A percentile compares a stretch with the other conserved stretches of the same genome.
Conservation (phyloP, 2,113 vertebrate genomes). For the Oxyura jamaicensis region DNA sequence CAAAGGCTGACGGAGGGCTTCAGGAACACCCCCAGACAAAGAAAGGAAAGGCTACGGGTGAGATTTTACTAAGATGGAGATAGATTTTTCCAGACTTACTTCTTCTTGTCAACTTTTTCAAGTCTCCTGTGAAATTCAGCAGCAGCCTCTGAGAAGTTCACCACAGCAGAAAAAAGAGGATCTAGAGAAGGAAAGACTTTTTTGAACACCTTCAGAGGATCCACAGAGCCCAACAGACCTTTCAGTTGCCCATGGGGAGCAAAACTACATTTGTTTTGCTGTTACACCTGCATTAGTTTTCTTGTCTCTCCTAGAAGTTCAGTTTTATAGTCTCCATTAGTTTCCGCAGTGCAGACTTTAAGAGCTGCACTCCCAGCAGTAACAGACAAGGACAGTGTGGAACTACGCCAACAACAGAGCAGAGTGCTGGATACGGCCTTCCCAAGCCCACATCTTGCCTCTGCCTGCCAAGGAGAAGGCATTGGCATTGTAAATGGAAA, state of each 20-base stretch:
- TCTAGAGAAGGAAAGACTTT: constrained; percentile 72
- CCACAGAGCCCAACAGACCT: not conserved
- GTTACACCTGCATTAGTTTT: not conserved
- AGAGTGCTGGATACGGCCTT: not conserved
- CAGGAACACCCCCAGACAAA: not conserved
- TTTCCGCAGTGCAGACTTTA: not conserved
- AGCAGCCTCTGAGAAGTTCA: constrained; percentile 87
- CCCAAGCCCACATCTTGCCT: not conserved
- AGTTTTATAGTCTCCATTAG: not conserved
- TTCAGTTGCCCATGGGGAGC: not conserved
- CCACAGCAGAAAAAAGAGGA: constrained; percentile 87
- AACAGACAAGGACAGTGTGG: not conserved
- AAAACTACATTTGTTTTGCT: not conserved
- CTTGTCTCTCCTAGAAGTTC: not conserved
- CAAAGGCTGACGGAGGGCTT: not conserved
- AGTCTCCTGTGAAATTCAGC: constrained; percentile 84
- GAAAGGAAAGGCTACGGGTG: not conserved
- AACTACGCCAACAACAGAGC: not conserved
- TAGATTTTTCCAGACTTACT: constrained; percentile 77
- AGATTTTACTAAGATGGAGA: not conserved
- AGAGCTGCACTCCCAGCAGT: not conserved
- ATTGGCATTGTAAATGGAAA: not conserved
- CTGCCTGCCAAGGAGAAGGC: not conserved
- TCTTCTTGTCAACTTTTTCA: constrained; percentile 76
- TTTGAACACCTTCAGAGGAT: not conserved